Base-by-base conservation (phyloP, 1,140 invertebrate genomes). In the Drosophila subpulchrella region DNA sequence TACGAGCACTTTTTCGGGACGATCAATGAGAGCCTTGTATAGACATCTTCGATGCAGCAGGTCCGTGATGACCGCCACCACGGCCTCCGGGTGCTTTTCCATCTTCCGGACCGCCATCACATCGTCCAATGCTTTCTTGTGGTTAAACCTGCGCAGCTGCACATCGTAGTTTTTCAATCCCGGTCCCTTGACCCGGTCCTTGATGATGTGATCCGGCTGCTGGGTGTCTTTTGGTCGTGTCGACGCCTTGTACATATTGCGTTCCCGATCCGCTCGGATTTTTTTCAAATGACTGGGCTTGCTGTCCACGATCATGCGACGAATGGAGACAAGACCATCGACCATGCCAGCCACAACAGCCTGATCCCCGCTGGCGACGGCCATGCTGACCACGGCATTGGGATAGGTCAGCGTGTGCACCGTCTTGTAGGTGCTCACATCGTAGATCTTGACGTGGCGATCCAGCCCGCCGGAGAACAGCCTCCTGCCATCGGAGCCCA, bases 401-500 rank as follows among this genome's bases (percentile, higher is more conserved):
- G 98, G 96, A 92, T 97, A 98, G 89, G 97, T 96, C 24, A 99
- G 93, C 12, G 97, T 97, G 82, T 99, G 97, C 11, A 99, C 95
- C 3, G 96, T 94, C 93, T 97, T 96, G 90, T 98, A 99, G 1
- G 95, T 96, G 57, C 95, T 94, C 48, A 97, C 94, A 92, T 99
- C 97, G 93, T 98, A 99, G 75, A 99, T 95, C 94, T 99, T 99
- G 0, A 99, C 96, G 93, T 99, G 97, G 78, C 97, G 95, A 91
- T 99, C 98, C 46, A 99, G 93, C 3, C 97, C 98, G 6, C 96
- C 97, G 8, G 98, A 98, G 71, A 99, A 90, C 39, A 99, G 93
- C 81, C 97, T 94, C 61, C 95, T 95, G 27, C 96, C 96, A 90
- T 97, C 95, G 24, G 95, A 96, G 20, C 96, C 96, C 59, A 98